phyloP scores from a whole-genome alignment of 2,113 vertebrate genomes.

The Kobus ellipsiprymnus region DNA sequence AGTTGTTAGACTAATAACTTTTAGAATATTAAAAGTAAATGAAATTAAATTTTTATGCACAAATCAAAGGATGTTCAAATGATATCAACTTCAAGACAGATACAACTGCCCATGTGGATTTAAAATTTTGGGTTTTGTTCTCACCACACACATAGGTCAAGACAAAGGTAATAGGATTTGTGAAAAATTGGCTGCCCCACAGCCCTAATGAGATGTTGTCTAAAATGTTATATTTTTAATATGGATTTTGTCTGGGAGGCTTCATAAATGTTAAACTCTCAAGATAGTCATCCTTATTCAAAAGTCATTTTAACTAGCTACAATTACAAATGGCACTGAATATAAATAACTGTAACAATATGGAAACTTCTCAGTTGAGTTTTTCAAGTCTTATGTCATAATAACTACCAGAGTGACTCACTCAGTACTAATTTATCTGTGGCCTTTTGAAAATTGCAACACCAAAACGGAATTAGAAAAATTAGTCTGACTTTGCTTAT shows the following conservation, averaged over 20 bases:
- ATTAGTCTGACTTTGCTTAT: not conserved
- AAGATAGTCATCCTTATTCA: not conserved
- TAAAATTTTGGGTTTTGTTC: not conserved
- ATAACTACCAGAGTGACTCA: not conserved
- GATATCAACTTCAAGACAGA: not conserved
- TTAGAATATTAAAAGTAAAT: not conserved
- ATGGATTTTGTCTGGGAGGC: not conserved
- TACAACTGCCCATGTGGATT: not conserved
- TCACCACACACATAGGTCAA: not conserved
- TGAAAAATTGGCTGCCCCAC: not conserved
- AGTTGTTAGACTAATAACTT: not conserved
- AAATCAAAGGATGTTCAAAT: not conserved
- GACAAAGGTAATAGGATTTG: not conserved
- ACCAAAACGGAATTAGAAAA: not conserved
- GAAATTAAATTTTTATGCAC: not conserved
- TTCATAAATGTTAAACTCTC: not conserved
- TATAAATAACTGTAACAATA: not conserved
- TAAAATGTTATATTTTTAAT: conserved; percentile 10
- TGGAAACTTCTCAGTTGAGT: not conserved
- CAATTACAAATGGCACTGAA: not conserved
- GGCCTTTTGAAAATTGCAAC: conserved; percentile 19
- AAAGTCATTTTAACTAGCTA: not conserved
- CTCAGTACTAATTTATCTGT: not conserved
- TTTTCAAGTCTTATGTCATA: not conserved
- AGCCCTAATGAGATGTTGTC: not conserved